Evolutionary conservation across 2,113 vertebrate species (phyloP).

Genomic region (Pungitius pungitius): DNA sequence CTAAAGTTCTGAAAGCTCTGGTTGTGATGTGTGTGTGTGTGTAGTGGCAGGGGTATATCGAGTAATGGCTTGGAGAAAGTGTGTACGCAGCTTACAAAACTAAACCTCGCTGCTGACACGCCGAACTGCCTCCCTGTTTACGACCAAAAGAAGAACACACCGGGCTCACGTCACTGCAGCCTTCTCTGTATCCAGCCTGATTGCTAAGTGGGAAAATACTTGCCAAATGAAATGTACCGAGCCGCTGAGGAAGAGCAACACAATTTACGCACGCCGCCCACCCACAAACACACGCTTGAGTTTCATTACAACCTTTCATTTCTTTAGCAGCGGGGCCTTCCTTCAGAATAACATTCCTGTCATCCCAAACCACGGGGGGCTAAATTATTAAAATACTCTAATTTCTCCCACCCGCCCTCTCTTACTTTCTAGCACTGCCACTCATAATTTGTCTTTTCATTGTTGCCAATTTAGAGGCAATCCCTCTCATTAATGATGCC

Average conservation of each 20-base stretch:
- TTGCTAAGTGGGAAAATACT: constrained; percentile 59
- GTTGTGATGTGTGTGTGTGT: constrained; percentile 32
- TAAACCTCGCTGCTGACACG: constrained; percentile 62
- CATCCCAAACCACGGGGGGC: constrained; percentile 91
- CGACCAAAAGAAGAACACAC: constrained; percentile 60
- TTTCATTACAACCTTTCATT: constrained; percentile 77
- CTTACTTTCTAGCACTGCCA: constrained; percentile 82
- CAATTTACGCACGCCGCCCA: constrained; percentile 16
- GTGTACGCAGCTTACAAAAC: constrained; percentile 58
- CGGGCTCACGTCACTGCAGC: constrained; percentile 54
- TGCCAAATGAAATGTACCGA: constrained; percentile 58
- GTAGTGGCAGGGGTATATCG: constrained; percentile 60
- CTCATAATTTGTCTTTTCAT: constrained; percentile 97
- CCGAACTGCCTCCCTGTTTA: constrained; percentile 59
- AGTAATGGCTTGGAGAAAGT: constrained; percentile 57
- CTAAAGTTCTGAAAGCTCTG: constrained; percentile 59
- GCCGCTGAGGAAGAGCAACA: constrained; percentile 48
- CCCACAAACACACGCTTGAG: constrained; percentile 30
- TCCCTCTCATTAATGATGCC: constrained; percentile 95
- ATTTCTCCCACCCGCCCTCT: constrained; percentile 84
- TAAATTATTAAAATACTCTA: constrained; percentile 99
- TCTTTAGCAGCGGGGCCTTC: constrained; percentile 93
- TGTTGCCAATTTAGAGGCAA: constrained; percentile 94
- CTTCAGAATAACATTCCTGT: constrained; percentile 97
- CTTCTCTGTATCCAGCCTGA: constrained; percentile 51